phyloP scores from a whole-genome alignment of 2,113 vertebrate species.

The Corythoichthys haematopterus region DNA sequence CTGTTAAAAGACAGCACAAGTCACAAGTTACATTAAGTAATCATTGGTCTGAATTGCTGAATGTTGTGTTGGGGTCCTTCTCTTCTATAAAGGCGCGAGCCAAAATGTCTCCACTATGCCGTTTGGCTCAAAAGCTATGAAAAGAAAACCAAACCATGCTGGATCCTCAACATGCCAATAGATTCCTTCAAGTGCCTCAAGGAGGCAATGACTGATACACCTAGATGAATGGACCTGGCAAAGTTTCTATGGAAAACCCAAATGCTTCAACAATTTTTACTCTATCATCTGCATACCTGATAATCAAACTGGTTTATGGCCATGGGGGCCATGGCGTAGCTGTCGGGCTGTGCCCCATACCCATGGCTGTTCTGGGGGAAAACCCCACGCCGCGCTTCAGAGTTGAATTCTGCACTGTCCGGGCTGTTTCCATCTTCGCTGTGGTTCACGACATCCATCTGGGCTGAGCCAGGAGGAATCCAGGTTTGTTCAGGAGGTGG shows the following conservation, averaged over 20 bases:
- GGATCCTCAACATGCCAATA: conserved; percentile 56
- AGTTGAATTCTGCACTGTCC: conserved; percentile 93
- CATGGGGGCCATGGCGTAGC: conserved; percentile 93
- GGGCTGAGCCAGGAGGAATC: conserved; percentile 88
- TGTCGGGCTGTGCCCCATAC: conserved; percentile 95
- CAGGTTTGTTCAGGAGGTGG: conserved; percentile 91
- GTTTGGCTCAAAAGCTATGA: conserved; percentile 3
- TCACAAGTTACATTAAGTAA: conserved; percentile 18
- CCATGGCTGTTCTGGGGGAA: conserved; percentile 98
- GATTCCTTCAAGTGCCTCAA: conserved; percentile 49
- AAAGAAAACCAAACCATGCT: conserved; percentile 53
- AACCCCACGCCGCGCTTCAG: conserved; percentile 85
- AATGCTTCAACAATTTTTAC: conserved; percentile 59
- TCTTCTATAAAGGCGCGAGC: background rate
- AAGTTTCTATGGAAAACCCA: conserved; percentile 56
- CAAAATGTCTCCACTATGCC: conserved; percentile 1
- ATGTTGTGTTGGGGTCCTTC: conserved; percentile 1
- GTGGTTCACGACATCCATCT: conserved; percentile 94
- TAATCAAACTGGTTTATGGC: conserved; percentile 97
- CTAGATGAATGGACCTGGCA: conserved; percentile 51
- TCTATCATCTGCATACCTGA: conserved; percentile 83
- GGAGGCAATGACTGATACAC: conserved; percentile 50
- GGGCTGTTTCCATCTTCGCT: conserved; percentile 98
- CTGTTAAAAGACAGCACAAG: conserved; percentile 73
- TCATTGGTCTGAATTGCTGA: background rate